Conservation (phyloP, 2,888 invertebrate species). For the Agonopterix arenella region DNA sequence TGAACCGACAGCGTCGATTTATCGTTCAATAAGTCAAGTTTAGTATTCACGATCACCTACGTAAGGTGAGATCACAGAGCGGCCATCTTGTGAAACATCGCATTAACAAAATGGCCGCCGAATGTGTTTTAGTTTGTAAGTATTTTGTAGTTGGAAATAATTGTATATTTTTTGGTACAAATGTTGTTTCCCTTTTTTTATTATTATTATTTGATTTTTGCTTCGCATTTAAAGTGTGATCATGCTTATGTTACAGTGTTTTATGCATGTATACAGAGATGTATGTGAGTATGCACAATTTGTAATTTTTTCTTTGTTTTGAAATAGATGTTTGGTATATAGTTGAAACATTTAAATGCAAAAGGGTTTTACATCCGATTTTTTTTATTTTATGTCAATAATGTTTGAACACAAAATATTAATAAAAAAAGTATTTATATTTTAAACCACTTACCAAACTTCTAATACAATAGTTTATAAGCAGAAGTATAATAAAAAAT, state of each 20-base stretch:
- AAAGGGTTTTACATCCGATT: conserved; percentile 41
- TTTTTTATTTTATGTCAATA: too few species aligned
- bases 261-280: conserved; percentile 65
- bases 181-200: conserved; percentile 53
- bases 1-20: conserved; percentile 12
- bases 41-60: conserved; percentile 30
- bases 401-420: too few species aligned
- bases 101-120: conserved; percentile 55
- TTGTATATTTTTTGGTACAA: conserved; percentile 56
- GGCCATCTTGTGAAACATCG: conserved; percentile 53
- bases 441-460: conserved; percentile 52
- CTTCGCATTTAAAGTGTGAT: conserved; percentile 73
- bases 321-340: conserved; percentile 45
- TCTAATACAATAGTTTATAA: conserved; percentile 51
- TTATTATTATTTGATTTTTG: conserved; percentile 34
- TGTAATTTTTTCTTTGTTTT: conserved; percentile 48
- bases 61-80: conserved; percentile 38
- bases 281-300: conserved; percentile 74
- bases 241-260: conserved; percentile 72
- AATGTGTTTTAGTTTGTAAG: conserved; percentile 53
- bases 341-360: conserved; percentile 31
- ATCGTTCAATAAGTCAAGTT: conserved; percentile 28
- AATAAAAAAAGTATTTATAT: conserved; percentile 16
- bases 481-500: conserved; percentile 40
- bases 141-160: conserved; percentile 53